These are phyloP conservation scores for Aphrophora alni DNA, from an alignment of 2,888 invertebrate genomes.

Conservation along the genomic window DNA sequence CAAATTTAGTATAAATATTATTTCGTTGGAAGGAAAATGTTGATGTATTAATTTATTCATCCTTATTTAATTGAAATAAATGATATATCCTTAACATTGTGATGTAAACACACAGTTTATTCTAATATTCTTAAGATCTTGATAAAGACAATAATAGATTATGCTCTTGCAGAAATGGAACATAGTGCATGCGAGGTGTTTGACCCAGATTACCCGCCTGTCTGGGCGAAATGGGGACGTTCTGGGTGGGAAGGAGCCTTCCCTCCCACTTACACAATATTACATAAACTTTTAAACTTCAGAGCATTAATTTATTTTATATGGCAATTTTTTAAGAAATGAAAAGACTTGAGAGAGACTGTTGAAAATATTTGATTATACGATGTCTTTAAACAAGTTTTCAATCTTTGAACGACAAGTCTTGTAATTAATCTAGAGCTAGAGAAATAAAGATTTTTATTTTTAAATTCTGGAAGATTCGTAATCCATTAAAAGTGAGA, in stretches of 20 bases:
- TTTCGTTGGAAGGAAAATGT: too few species aligned
- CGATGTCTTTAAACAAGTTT: neutral
- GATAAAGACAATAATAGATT: neutral
- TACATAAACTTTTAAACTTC: neutral
- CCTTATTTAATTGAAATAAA: too few species aligned
- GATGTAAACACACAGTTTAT: neutral
- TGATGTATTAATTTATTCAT: too few species aligned
- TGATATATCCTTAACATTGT: too few species aligned
- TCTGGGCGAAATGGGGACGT: constrained; percentile 9
- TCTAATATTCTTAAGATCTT: neutral
- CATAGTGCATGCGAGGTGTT: constrained; percentile 2
- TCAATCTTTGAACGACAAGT: too few species aligned
- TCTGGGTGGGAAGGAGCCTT: neutral
- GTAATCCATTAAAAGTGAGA: too few species aligned
- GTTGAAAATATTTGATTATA: neutral
- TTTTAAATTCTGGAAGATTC: too few species aligned
- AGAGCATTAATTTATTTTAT: neutral
- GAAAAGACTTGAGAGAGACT: neutral
- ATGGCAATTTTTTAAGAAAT: neutral
- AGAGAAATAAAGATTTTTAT: too few species aligned
- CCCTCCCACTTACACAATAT: neutral
- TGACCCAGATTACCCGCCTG: constrained; percentile 1
- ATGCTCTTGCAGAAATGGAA: neutral
- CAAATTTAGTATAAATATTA: too few species aligned
- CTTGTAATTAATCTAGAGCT: too few species aligned